Base-by-base conservation (phyloP, 92 coral and sea anemone genomes). In the Parazoanthus darwini region DNA sequence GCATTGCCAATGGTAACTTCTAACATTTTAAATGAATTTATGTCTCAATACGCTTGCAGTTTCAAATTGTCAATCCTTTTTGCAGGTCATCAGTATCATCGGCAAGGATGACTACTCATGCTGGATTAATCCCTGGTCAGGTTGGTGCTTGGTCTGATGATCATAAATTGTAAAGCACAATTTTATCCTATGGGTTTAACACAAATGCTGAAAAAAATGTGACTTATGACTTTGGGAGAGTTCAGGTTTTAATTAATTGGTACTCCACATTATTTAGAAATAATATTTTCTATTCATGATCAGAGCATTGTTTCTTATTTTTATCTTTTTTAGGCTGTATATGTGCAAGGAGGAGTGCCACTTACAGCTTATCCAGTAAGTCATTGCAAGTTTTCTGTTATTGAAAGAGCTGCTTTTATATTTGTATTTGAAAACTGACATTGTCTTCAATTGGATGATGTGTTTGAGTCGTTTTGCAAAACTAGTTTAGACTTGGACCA, bases 81-180 rank as follows among this genome's bases (percentile, higher is more conserved):
- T 81, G 15, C 74, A 82, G 88, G 38, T 36, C 82, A 76, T 82
- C 81, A 78, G 78, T 51, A 9, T 63, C 82, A 50, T 89, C 87
- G n/a, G 80, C 80, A 16, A 67, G 72, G 46, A 94, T 94, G 83
- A 88, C 94, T 15, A 90, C 95, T 51, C 98, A 93, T 90, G 94
- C 93, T 20, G 81, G 96, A 66, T 93, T 94, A 75, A 92, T 95
- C 29, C 98, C 96, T 59, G 93, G 98, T 68, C 98, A 95, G 92
- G 98, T 95, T 71, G 70, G 84, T 79, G 73, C 5, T 1, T 71
- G 6, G 18, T 70, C n/a, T 25, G 33, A 35, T 81, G 13, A 29
- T 29, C 33, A 29, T 29, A 70, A 70, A 14, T 25, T 4, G 1
- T 67, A 38, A 58, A 35, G 54, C 39, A 23, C 6, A 38, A 23